Base-by-base conservation (phyloP, 2,113 vertebrate genomes). In the Aldabrachelys gigantea region DNA sequence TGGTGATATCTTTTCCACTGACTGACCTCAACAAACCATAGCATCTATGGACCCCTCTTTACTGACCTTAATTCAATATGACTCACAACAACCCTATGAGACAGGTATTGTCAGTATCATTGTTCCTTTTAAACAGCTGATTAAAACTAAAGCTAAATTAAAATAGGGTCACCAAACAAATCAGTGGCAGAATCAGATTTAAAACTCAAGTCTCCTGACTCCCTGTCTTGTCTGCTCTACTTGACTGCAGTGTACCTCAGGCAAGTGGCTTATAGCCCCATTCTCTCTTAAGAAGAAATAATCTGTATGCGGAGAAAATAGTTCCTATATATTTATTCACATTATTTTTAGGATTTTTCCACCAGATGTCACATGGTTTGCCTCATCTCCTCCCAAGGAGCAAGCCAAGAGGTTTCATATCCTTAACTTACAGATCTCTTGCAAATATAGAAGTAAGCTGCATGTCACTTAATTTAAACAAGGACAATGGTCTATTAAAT, bases 391-490 rank as follows among this genome's bases (percentile, higher is more conserved):
- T 80, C 25, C 88, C 8, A 29, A 0, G 52, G 13, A 21, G 4
- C 87, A 2, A 54, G 27, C 59, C 5, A 79, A 82, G 27, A 82
- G 59, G 7, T 62, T 62, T 62, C 29, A 31, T 31, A 31, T 62
- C 12, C 59, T 31, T 62, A 62, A 62, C 31, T 6, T n/a, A 35
- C 31, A 80, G 27, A n/a, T 84, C 31, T 59, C 25, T 7, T 54
- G 49, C 27, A 85, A 47, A 41, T 2, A 38, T 0, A n/a, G 2
- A 87, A 53, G 5, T 29, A 62, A 62, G 59, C 59, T 62, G 13
- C 29, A 62, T 62, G 27, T 31, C 59, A 62, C 27, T 62, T 62
- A 31, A 62, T 62, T 62, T 62, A 62, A 62, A 62, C 59, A 62
- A 62, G 13, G 29, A 62, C 59, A 62, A 62, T 62, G 29, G 13